A percentile compares a stretch with the other conserved stretches of the same genome.
These are phyloP conservation scores for Anas bahamensis DNA, from an alignment of 2,797 vertebrate species.

Conservation along the genomic window DNA sequence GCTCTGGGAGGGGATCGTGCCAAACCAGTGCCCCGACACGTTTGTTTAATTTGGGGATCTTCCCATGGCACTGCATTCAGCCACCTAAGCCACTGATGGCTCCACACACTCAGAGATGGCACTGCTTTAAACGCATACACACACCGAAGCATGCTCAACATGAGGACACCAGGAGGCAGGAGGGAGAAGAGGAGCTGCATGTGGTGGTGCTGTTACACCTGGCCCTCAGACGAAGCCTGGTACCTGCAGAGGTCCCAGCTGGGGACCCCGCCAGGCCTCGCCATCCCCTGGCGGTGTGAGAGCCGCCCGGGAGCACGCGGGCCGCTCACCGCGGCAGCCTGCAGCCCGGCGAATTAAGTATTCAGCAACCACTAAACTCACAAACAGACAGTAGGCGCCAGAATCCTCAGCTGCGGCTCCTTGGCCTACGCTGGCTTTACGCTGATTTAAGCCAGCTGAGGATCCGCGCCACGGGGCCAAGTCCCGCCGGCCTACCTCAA, in stretches of 20 bases:
- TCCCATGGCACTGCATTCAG: neutral
- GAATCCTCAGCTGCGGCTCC: constrained; percentile 66
- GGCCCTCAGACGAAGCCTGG: neutral
- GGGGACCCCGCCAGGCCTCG: neutral
- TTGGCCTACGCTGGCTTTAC: constrained; percentile 46
- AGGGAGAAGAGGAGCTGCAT: neutral
- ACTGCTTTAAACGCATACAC: neutral
- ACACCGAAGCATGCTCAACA: accelerated
- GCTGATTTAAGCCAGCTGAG: constrained; percentile 67
- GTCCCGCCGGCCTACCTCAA: constrained; percentile 50
- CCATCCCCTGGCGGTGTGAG: neutral
- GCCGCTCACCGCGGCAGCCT: neutral
- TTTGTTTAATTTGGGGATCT: neutral
- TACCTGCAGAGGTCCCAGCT: neutral
- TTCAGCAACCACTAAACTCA: constrained; percentile 59
- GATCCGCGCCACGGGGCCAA: neutral
- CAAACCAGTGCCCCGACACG: accelerated
- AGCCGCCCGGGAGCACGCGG: neutral
- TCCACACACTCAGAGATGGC: neutral
- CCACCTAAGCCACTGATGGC: neutral
- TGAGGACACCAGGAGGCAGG: neutral
- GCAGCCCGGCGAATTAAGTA: neutral
- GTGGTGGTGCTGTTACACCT: too few relatives aligned
- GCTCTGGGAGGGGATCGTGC: neutral
- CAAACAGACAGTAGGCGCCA: constrained; percentile 67